Conservation (phyloP, 1,140 invertebrate genomes). For the Ruditapes philippinarum region DNA sequence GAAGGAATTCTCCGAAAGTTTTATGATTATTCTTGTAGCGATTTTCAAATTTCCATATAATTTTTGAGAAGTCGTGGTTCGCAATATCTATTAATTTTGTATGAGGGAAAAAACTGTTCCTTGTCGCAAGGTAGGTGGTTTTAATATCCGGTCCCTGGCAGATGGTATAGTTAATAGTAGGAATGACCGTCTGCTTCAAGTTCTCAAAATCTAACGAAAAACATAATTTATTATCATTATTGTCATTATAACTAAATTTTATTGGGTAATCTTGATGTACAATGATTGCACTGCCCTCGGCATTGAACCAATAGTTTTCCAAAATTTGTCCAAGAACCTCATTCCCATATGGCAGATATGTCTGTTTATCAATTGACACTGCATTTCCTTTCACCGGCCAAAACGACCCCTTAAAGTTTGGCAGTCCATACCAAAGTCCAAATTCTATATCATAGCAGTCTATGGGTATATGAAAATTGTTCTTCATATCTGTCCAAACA, state of each 20-base stretch:
- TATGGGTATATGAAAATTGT: not conserved
- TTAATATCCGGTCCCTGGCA: conserved; percentile 73
- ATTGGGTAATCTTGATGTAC: conserved; percentile 72
- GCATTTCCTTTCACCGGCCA: conserved; percentile 43
- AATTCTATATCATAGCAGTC: conserved; percentile 61
- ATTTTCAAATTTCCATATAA: conserved; percentile 64
- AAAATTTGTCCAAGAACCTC: conserved; percentile 48
- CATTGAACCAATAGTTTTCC: conserved; percentile 78
- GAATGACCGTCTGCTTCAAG: not conserved
- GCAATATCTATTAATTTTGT: conserved; percentile 36
- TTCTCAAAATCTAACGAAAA: conserved; percentile 32
- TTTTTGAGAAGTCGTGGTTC: conserved; percentile 46
- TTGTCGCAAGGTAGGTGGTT: conserved; percentile 59
- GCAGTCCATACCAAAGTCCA: conserved; percentile 57
- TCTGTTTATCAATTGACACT: not conserved
- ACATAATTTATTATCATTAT: conserved; percentile 49
- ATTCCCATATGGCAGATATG: conserved; percentile 27
- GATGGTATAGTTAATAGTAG: conserved; percentile 68
- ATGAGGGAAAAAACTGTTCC: conserved; percentile 58
- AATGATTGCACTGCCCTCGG: conserved; percentile 75
- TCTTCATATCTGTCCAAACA: conserved; percentile 48
- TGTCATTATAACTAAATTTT: conserved; percentile 64
- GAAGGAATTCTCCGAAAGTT: conserved; percentile 60
- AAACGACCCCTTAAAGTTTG: conserved; percentile 54
- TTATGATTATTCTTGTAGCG: conserved; percentile 7